These are phyloP conservation scores for Blera fallax DNA, from an alignment of 2,888 invertebrate species.

Conservation along the genomic window DNA sequence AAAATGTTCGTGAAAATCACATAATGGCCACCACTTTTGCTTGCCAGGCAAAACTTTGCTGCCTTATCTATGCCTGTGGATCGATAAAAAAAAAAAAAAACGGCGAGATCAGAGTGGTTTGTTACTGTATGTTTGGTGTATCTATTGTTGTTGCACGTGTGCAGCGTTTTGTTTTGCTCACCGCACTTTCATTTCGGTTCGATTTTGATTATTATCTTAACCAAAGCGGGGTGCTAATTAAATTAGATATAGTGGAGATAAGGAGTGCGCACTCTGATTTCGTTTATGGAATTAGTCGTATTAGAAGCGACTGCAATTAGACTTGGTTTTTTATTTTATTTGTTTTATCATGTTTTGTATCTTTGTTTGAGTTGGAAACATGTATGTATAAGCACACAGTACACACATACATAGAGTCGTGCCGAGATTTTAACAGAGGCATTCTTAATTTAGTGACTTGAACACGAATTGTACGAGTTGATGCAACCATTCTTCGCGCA, in stretches of 20 bases:
- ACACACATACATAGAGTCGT: too few relatives aligned
- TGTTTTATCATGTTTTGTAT: too few relatives aligned
- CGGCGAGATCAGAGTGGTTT: slow-evolving; percentile 41
- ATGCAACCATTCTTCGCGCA: too few relatives aligned
- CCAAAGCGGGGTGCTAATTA: slow-evolving; percentile 43
- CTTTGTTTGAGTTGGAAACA: too few relatives aligned
- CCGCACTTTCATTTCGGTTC: slow-evolving; percentile 49
- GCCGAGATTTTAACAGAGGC: too few relatives aligned
- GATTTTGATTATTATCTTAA: slow-evolving; percentile 47
- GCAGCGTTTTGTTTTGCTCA: slow-evolving; percentile 17
- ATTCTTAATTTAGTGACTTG: too few relatives aligned
- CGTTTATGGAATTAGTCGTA: background rate
- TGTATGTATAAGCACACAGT: too few relatives aligned
- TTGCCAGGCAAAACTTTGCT: background rate
- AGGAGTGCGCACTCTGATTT: slow-evolving; percentile 22
- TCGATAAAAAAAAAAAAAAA: slow-evolving; percentile 34
- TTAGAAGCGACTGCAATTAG: background rate
- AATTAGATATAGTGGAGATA: slow-evolving; percentile 33
- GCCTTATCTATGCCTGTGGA: slow-evolving; percentile 51
- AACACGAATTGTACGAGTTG: too few relatives aligned
- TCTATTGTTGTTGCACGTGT: slow-evolving; percentile 48
- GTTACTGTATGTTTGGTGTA: slow-evolving; percentile 13
- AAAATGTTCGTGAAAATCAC: slow-evolving; percentile 51
- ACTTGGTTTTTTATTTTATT: background rate
- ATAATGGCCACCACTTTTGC: slow-evolving; percentile 41